Base-by-base conservation (phyloP, 2,888 invertebrate genomes). In the Hemaris fuciformis region DNA sequence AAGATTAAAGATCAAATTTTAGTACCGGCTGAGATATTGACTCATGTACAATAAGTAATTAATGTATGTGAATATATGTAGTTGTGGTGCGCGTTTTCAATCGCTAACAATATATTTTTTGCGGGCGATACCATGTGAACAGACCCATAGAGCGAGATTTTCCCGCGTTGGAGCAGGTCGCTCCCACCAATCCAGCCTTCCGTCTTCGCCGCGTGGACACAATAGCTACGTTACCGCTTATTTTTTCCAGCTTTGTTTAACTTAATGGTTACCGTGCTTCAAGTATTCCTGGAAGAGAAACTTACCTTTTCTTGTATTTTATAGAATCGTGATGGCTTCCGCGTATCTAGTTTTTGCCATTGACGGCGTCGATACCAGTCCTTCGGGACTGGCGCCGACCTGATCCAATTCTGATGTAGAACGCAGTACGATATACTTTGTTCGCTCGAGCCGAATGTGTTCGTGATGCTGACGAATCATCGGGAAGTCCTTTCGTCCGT, bases 261-360 rank as follows among this genome's bases (percentile, higher is more conserved):
- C 80, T 85, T 83, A 85, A 83, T 84, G 75, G 80, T 84, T 82
- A 83, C 73, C 76, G 81, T 79, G 79, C 80, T 78, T 75, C 80
- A 77, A 80, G 75, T 76, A 80, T 90, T 88, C 89, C 86, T 88
- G 83, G 89, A 87, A 91, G 81, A 77, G 81, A 86, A 85, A 87
- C 85, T 79, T 79, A 70, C 75, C 88, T 85, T 86, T 85, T 87
- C 78, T 84, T 72, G 71, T 72, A 75, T 78, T 59, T 81, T 85
- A 72, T 80, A 80, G 83, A 84, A 82, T 70, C 80, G 68, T 79
- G 77, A 81, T 80, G 69, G 81, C 83, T 91, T 89, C 89, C 89
- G 88, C 71, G 83, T 87, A 84, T 73, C 62, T 66, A 71, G 74
- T 84, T 85, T 84, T 85, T 87, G 72, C 73, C 65, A 66, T 76